Conservation (phyloP, 2,113 vertebrate genomes). For the Chloropsis hardwickii region DNA sequence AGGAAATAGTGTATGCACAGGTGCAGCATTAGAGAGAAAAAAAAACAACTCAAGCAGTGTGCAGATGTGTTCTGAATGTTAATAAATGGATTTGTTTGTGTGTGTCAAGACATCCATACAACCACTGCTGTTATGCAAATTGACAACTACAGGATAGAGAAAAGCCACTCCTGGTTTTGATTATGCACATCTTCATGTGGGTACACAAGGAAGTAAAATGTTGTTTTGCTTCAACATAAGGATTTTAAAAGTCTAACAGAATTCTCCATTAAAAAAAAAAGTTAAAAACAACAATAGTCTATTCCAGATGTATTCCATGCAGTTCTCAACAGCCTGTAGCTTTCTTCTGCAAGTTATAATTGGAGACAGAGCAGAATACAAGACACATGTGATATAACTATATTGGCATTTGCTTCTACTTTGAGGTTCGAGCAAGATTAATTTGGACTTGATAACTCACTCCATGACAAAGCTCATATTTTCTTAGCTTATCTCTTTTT, state of each 20-base stretch:
- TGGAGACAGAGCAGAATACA: background rate
- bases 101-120: background rate
- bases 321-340: background rate
- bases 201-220: background rate
- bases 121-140: background rate
- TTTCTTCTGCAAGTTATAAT: background rate
- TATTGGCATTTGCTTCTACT: background rate
- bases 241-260: background rate
- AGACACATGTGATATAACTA: background rate
- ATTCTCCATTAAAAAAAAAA: background rate
- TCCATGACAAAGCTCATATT: background rate
- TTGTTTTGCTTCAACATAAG: background rate
- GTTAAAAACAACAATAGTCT: background rate
- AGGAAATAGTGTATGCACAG: background rate
- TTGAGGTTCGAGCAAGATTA: background rate
- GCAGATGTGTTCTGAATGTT: background rate
- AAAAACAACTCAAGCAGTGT: background rate
- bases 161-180: background rate
- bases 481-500: background rate
- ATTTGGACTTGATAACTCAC: background rate
- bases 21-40: background rate
- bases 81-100: background rate
- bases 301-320: fast-evolving
- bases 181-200: background rate
- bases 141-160: background rate